Conservation (phyloP, 2,113 vertebrate species). For the Corvus hawaiiensis region DNA sequence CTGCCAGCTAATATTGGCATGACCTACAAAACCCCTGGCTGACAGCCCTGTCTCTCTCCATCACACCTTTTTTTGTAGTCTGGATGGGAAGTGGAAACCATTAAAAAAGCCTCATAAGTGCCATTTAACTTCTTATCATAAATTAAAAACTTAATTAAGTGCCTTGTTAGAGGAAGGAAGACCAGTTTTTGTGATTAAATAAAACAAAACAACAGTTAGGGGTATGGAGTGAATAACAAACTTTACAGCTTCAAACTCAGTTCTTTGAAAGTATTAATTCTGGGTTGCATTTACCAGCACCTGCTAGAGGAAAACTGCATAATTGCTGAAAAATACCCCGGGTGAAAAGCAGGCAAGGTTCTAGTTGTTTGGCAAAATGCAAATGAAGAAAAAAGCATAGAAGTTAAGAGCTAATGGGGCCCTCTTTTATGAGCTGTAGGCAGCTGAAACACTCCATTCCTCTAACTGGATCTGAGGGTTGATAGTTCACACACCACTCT, state of each 20-base stretch:
- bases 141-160: conserved; percentile 79
- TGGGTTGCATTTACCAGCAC: conserved; percentile 14
- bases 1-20: conserved; percentile 77
- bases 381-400: not conserved
- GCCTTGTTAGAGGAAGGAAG: conserved; percentile 68
- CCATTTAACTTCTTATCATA: conserved; percentile 74
- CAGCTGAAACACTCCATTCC: not conserved
- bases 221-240: conserved; percentile 63
- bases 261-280: conserved; percentile 52
- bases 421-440: not conserved
- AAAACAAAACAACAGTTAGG: conserved; percentile 73
- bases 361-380: not conserved
- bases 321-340: not conserved
- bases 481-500: not conserved
- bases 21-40: conserved; percentile 73
- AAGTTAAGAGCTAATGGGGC: not conserved
- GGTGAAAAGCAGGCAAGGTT: not conserved
- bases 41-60: conserved; percentile 60
- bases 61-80: conserved; percentile 67
- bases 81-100: conserved; percentile 69
- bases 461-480: not conserved
- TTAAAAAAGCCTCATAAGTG: conserved; percentile 65
- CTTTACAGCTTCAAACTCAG: conserved; percentile 47
- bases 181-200: conserved; percentile 71
- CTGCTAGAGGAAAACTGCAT: not conserved